Conservation (phyloP, 2,113 vertebrate species). For the Macroglossus sobrinus region DNA sequence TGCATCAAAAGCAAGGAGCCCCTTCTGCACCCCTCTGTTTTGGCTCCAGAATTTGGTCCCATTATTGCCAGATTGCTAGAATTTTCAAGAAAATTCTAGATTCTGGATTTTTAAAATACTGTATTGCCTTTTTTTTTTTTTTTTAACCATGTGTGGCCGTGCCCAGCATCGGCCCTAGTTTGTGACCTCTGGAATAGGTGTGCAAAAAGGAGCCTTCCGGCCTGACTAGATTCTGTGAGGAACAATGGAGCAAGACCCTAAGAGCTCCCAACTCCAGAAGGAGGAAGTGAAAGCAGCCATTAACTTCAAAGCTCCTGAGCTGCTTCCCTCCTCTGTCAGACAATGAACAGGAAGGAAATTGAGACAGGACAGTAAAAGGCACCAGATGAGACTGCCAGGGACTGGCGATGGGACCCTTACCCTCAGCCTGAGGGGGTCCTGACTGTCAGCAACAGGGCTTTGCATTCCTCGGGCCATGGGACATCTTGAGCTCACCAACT, state of each 20-base stretch:
- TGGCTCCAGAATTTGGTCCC: neutral
- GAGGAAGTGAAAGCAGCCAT: conserved; percentile 59
- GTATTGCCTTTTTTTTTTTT: no score
- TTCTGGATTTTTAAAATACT: neutral
- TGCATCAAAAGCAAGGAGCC: neutral
- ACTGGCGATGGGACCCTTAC: neutral
- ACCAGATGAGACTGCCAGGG: neutral
- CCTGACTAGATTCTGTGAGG: neutral
- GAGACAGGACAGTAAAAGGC: conserved; percentile 58
- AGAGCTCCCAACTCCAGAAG: neutral
- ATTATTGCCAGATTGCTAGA: neutral
- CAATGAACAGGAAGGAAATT: conserved; percentile 71
- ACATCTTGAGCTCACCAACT: neutral
- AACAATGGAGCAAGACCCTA: neutral
- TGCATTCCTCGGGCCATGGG: neutral
- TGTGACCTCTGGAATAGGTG: neutral
- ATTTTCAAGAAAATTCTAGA: neutral
- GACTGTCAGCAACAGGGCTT: neutral
- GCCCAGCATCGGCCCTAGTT: neutral
- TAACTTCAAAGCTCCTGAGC: conserved; percentile 66
- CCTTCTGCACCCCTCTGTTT: neutral
- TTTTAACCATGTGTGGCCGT: fast-evolving
- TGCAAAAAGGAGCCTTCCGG: neutral
- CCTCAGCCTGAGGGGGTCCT: neutral
- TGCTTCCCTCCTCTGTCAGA: conserved; percentile 26